Base-by-base conservation (phyloP, 1,140 invertebrate genomes). In the Panagrolaimus sp. region DNA sequence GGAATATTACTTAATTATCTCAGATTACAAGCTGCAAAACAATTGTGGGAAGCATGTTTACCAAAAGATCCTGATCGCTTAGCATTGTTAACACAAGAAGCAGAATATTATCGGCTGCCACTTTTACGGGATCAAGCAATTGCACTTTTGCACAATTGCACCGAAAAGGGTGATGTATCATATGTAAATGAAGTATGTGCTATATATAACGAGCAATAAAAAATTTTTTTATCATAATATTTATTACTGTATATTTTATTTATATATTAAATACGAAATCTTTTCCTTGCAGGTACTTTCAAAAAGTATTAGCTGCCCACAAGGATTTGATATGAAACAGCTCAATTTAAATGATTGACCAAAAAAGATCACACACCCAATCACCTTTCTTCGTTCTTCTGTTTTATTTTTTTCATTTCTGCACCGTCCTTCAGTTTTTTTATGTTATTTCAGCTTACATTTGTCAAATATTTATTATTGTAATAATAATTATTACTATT, bases 1-100 rank as follows among this genome's bases (percentile, higher is more conserved):
- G 88, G 89, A 25, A 86, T 91, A n/a, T 92, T 96, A 81, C 85
- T 96, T 38, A 94, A 93, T 84, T 96, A 92, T 84, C 85, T 96
- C 38, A 85, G 92, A 63, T 74, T 77, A 9, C 76, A 74, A 51
- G n/a, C 20, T 14, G 27, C 69, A 13, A 76, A 73, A 42, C 75
- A 77, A 47, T 27, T 75, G 9, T 77, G 75, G 75, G 75, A 77
- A 67, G 67, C 65, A 3, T 75, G 73, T 61, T 46, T 77, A 45
- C 75, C 75, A 16, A 77, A 77, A 73, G 75, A 77, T 20, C 75
- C 75, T 8, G 75, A 77, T 69, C 73, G 73, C 25, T 51, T 77
- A 14, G 74, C 75, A 8, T 25, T 77, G 31, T 51, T 75, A 25
- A 77, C 69, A 23, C 69, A 75, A 67, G 75, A 77, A 61, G 74